Conservation (phyloP, 2,113 vertebrate species). For the Sapayoa aenigma region DNA sequence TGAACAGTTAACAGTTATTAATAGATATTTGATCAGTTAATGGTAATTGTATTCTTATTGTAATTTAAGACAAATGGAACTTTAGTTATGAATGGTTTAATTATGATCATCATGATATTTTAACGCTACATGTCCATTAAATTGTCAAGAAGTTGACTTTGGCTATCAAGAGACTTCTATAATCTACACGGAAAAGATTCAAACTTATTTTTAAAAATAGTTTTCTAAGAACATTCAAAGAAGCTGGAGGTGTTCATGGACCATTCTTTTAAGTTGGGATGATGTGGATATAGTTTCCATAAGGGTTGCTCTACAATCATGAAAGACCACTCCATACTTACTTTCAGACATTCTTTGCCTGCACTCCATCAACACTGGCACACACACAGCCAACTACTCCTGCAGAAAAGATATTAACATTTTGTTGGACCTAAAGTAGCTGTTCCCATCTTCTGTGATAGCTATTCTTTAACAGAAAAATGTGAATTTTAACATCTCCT, state of each 20-base stretch:
- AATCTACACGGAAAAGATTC: neutral
- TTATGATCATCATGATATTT: neutral
- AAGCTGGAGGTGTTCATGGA: accelerated
- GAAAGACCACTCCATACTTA: neutral
- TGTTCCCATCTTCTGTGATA: neutral
- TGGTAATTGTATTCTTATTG: neutral
- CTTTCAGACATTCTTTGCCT: neutral
- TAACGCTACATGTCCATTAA: neutral
- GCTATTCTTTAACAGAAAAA: neutral
- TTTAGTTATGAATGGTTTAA: neutral
- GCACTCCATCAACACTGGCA: neutral
- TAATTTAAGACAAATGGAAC: neutral
- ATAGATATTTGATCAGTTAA: neutral
- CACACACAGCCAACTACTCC: neutral
- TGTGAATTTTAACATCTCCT: neutral
- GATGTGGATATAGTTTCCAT: neutral
- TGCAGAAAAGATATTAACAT: neutral
- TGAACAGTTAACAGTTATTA: no score
- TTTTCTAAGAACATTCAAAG: neutral
- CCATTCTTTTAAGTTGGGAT: neutral
- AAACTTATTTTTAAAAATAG: neutral
- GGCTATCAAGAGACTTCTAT: neutral
- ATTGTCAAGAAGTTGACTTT: neutral
- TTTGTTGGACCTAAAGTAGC: neutral
- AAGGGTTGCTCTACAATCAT: neutral